phyloP scores from a whole-genome alignment of 2,797 vertebrate species.

The Cygnus olor region DNA sequence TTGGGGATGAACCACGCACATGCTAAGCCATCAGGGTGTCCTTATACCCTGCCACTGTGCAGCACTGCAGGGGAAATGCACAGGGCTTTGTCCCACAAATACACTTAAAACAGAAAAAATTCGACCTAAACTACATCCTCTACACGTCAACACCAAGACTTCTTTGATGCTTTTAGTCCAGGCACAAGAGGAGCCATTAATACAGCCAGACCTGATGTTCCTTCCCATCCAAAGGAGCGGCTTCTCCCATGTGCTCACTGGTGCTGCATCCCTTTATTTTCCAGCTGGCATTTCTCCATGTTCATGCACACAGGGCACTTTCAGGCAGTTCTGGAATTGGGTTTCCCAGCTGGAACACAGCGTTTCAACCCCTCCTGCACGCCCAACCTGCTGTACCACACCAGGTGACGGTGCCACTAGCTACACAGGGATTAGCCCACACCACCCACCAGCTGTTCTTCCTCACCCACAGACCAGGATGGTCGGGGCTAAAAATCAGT shows the following conservation, averaged over 20 bases:
- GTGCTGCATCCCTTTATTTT: background rate
- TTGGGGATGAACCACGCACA: background rate
- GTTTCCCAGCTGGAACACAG: background rate
- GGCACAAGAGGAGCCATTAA: background rate
- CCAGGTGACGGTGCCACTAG: background rate
- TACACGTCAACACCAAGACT: background rate
- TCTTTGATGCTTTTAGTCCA: background rate
- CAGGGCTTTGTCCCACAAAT: background rate
- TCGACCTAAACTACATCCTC: background rate
- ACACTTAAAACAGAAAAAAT: background rate
- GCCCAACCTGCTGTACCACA: background rate
- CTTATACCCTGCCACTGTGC: background rate
- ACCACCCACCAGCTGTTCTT: background rate
- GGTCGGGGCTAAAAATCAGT: background rate
- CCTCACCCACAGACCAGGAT: background rate
- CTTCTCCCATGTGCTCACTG: accelerated
- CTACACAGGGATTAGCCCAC: background rate
- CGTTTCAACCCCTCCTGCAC: background rate
- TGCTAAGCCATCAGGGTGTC: background rate
- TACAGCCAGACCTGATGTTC: background rate
- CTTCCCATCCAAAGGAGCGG: background rate
- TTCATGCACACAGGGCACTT: background rate
- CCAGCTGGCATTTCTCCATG: background rate
- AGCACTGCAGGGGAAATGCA: background rate
- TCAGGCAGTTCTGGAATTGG: background rate